phyloP scores from a whole-genome alignment of 2,888 invertebrate species.

The Zonitis immaculata region DNA sequence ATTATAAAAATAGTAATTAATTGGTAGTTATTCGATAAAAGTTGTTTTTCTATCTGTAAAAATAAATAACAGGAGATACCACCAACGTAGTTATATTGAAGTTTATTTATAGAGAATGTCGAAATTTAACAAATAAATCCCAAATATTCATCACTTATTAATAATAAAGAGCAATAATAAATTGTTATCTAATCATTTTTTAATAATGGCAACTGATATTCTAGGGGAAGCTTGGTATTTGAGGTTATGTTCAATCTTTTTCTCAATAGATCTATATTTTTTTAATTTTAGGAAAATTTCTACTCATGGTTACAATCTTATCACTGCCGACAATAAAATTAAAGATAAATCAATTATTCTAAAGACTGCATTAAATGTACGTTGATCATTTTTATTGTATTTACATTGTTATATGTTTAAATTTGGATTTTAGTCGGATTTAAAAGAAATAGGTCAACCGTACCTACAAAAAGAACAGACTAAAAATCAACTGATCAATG shows the following conservation, averaged over 20 bases:
- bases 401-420: not conserved
- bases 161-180: not conserved
- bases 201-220: not conserved
- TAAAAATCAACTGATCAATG: constrained; percentile 52
- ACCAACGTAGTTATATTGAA: not conserved
- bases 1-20: too few species aligned
- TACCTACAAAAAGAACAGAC: constrained; percentile 65
- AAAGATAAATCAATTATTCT: constrained; percentile 60
- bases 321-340: constrained; percentile 61
- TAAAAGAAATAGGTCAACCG: constrained; percentile 75
- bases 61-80: too few species aligned
- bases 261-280: not conserved
- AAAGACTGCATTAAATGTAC: constrained; percentile 67
- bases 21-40: too few species aligned
- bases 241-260: constrained; percentile 11
- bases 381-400: constrained; percentile 38
- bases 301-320: constrained; percentile 63
- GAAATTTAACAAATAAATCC: not conserved
- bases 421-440: constrained; percentile 60
- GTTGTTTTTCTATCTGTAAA: too few species aligned
- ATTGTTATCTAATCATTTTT: too few species aligned
- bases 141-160: not conserved
- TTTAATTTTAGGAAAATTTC: constrained; percentile 62
- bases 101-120: not conserved
- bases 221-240: constrained; percentile 2